A percentile compares a stretch with the other conserved stretches of the same genome.
Conservation (phyloP, 2,888 invertebrate species). For the Sthenelais limicola region DNA sequence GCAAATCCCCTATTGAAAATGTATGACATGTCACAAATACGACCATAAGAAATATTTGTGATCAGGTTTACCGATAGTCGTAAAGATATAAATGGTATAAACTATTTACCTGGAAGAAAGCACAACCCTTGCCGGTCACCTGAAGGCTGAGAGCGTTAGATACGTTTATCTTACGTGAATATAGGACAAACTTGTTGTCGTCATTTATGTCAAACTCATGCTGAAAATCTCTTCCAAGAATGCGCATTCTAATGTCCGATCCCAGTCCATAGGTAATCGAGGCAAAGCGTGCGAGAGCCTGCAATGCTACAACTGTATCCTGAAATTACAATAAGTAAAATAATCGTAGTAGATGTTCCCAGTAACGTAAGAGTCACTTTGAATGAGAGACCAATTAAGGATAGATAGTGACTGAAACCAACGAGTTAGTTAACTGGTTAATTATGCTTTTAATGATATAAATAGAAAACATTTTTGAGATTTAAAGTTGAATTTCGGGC, state of each 20-base stretch:
- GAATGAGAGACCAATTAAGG: too few species aligned
- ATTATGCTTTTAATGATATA: too few species aligned
- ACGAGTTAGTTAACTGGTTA: too few species aligned
- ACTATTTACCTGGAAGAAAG: conserved; percentile 61
- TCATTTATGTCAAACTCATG: neutral
- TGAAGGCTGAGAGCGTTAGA: conserved; percentile 52
- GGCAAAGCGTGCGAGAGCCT: conserved; percentile 67
- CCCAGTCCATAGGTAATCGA: conserved; percentile 54
- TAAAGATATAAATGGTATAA: conserved; percentile 6
- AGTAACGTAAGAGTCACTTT: neutral
- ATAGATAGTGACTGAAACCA: too few species aligned
- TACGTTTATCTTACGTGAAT: conserved; percentile 48
- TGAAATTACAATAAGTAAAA: conserved; percentile 50
- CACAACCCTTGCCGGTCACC: conserved; percentile 61
- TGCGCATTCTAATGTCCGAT: neutral
- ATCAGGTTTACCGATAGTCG: too few species aligned
- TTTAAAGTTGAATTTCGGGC: too few species aligned
- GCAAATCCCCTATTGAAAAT: too few species aligned
- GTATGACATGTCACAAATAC: too few species aligned
- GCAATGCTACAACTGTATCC: conserved; percentile 72
- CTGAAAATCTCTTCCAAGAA: too few species aligned
- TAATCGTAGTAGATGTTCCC: neutral
- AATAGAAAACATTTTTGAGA: too few species aligned
- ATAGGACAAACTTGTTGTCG: conserved; percentile 54
- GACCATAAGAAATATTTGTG: too few species aligned